Conservation (phyloP, 2,113 vertebrate genomes). For the Fukomys damarensis region DNA sequence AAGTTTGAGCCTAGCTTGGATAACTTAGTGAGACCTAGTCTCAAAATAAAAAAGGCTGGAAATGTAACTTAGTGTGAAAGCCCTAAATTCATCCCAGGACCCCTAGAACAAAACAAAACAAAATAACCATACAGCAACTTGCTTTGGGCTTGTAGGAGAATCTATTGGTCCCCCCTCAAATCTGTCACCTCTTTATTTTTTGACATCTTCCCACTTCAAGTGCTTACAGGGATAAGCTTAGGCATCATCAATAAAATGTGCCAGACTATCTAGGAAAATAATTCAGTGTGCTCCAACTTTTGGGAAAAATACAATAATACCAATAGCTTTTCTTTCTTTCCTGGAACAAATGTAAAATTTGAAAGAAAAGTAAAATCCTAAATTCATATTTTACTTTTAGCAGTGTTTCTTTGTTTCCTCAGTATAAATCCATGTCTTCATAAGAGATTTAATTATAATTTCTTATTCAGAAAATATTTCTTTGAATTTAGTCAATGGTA, state of each 20-base stretch:
- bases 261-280: neutral
- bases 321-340: constrained; percentile 13
- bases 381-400: constrained; percentile 16
- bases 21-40: neutral
- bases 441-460: neutral
- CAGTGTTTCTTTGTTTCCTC: constrained; percentile 49
- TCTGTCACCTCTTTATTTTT: constrained; percentile 20
- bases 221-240: neutral
- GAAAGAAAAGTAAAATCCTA: constrained; percentile 36
- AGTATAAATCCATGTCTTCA: constrained; percentile 19
- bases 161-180: constrained; percentile 5
- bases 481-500: constrained; percentile 32
- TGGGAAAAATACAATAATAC: neutral
- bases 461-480: constrained; percentile 34
- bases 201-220: constrained; percentile 12
- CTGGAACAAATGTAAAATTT: constrained; percentile 55
- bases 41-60: neutral
- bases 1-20: neutral
- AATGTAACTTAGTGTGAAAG: neutral
- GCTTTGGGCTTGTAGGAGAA: neutral
- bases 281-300: neutral
- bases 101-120: neutral
- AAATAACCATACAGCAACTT: neutral
- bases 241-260: neutral
- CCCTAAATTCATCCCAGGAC: neutral